Evolutionary conservation across 2,797 vertebrate species (phyloP).

Genomic region (Sternotherus odoratus): DNA sequence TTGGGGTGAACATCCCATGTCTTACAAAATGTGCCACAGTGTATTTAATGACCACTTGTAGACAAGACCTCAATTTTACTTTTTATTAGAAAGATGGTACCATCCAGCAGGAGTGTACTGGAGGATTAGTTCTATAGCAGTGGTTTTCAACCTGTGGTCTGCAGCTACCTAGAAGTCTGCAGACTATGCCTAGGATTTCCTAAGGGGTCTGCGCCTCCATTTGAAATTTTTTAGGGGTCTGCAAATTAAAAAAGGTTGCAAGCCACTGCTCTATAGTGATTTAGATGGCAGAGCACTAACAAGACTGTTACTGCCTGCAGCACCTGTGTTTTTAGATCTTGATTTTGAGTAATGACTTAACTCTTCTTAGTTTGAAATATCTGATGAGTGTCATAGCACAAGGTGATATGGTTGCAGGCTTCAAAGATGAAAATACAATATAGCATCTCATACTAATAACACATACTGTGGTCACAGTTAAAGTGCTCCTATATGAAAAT

Average conservation of each 20-base stretch:
- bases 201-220: neutral
- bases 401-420: neutral
- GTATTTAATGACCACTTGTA: neutral
- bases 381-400: neutral
- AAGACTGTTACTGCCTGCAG: neutral
- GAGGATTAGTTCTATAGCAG: neutral
- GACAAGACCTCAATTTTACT: neutral
- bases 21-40: neutral
- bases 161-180: neutral
- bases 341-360: neutral
- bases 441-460: neutral
- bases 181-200: neutral
- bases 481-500: neutral
- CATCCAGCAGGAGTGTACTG: neutral
- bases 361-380: neutral
- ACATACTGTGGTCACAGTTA: neutral
- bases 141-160: neutral
- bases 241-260: neutral
- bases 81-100: neutral
- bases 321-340: neutral
- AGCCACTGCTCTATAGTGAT: neutral
- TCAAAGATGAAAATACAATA: neutral
- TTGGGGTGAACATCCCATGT: neutral
- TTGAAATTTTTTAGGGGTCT: neutral
- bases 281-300: neutral